Conservation (phyloP, 1,140 invertebrate genomes). For the Patella vulgata region DNA sequence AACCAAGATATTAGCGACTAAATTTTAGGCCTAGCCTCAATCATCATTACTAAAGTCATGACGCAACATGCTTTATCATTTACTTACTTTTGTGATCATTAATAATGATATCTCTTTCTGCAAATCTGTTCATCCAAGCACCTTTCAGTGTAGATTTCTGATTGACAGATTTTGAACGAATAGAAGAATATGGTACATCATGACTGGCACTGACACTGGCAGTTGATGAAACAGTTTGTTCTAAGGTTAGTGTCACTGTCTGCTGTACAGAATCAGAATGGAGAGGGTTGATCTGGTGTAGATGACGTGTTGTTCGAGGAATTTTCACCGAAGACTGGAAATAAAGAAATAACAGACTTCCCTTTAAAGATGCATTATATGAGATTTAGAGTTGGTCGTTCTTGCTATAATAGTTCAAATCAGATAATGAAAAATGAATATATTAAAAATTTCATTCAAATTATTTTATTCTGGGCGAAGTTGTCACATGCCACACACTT, state of each 20-base stretch:
- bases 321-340: slow-evolving; percentile 49
- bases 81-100: not conserved
- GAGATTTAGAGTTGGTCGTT: no score
- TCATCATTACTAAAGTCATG: no score
- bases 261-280: slow-evolving; percentile 44
- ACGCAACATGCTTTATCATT: no score
- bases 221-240: slow-evolving; percentile 4
- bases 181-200: slow-evolving; percentile 5
- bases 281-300: slow-evolving; percentile 42
- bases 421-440: no score
- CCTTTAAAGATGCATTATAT: no score
- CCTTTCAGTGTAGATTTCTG: slow-evolving; percentile 10
- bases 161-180: not conserved
- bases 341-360: slow-evolving; percentile 6
- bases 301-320: slow-evolving; percentile 46
- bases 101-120: not conserved
- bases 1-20: no score
- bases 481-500: no score
- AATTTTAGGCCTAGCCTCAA: no score
- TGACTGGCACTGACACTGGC: no score
- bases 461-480: no score
- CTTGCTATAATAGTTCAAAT: no score
- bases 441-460: no score
- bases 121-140: slow-evolving; percentile 21
- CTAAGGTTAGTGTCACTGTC: slow-evolving; percentile 46